Conservation (phyloP, 2,113 vertebrate species). For the Marcusenius ussheri region DNA sequence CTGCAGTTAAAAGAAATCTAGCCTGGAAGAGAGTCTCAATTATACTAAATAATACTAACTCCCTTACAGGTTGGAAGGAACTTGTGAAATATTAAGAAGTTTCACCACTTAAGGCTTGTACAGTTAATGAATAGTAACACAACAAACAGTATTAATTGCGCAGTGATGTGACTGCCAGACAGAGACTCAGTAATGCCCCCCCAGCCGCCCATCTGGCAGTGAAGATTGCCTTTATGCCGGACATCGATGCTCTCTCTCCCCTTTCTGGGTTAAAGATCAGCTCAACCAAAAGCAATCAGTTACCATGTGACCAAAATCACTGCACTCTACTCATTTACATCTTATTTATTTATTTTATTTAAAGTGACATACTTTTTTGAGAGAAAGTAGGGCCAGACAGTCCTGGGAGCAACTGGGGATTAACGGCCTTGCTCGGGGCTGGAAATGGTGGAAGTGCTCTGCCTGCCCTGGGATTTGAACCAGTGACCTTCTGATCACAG, state of each 20-base stretch:
- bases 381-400: background rate
- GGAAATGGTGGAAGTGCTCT: background rate
- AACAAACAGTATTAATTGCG: background rate
- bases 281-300: background rate
- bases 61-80: background rate
- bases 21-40: too few relatives aligned
- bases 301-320: background rate
- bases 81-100: slow-evolving; percentile 19
- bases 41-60: background rate
- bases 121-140: slow-evolving; percentile 1
- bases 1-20: background rate
- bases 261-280: background rate
- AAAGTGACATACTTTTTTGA: background rate
- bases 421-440: background rate
- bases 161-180: background rate
- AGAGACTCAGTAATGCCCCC: background rate
- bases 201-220: background rate
- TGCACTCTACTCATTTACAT: background rate
- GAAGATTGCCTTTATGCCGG: background rate
- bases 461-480: background rate
- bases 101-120: background rate
- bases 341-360: background rate
- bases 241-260: background rate
- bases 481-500: background rate
- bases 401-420: background rate